A percentile compares a stretch with the other conserved stretches of the same genome.
phyloP scores from a whole-genome alignment of 2,888 invertebrate species.

The Argynnis bischoffii region DNA sequence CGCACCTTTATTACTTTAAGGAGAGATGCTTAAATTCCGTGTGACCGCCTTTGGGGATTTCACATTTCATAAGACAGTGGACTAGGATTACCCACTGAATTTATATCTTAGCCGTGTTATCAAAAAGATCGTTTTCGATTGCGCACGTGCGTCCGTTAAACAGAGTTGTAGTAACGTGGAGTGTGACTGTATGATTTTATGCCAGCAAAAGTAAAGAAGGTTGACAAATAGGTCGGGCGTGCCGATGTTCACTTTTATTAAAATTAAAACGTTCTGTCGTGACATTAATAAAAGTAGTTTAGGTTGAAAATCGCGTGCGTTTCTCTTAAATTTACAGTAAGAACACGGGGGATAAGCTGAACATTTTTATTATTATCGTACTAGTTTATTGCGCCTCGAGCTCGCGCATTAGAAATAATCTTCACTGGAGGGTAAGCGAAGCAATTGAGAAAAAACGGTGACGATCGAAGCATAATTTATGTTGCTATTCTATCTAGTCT shows the following conservation, averaged over 20 bases:
- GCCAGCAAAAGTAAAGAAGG: conserved; percentile 81
- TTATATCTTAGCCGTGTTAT: conserved; percentile 73
- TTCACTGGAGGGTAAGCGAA: conserved; percentile 25
- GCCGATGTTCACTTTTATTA: conserved; percentile 81
- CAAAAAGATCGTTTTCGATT: conserved; percentile 71
- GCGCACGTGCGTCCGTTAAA: conserved; percentile 48
- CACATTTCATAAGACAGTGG: conserved; percentile 68
- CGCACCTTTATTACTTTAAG: conserved; percentile 81
- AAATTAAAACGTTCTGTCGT: conserved; percentile 78
- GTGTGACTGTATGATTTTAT: conserved; percentile 78
- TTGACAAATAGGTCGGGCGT: conserved; percentile 81
- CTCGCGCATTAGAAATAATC: conserved; percentile 63
- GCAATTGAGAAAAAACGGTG: conserved; percentile 23
- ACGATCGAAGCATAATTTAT: conserved; percentile 20
- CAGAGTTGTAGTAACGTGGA: conserved; percentile 64
- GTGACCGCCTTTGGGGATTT: conserved; percentile 65
- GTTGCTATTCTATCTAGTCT: conserved; percentile 11
- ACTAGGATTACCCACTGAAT: conserved; percentile 70
- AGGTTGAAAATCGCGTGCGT: conserved; percentile 66
- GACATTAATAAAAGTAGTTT: conserved; percentile 74
- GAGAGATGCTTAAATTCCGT: conserved; percentile 77
- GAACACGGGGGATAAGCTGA: conserved; percentile 70
- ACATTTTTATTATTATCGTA: conserved; percentile 77
- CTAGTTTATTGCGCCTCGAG: conserved; percentile 76
- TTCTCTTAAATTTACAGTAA: conserved; percentile 66